phyloP scores from a whole-genome alignment of 2,113 vertebrate species.

The Platysternon megacephalum region DNA sequence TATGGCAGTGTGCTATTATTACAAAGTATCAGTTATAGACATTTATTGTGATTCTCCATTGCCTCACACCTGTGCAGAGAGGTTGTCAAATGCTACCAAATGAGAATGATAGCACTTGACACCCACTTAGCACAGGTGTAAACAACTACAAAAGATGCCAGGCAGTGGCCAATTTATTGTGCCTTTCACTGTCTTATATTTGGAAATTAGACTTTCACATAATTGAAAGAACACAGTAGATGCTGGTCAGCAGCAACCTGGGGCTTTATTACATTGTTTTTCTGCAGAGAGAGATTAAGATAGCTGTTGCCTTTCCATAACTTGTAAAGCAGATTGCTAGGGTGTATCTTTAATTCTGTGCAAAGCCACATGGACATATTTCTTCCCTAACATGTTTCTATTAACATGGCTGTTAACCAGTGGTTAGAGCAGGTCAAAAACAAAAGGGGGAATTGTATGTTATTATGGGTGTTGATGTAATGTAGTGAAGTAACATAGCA shows the following conservation, averaged over 20 bases:
- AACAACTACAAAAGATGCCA: not conserved
- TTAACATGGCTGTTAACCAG: not conserved
- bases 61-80: not conserved
- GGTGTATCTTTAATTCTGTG: not conserved
- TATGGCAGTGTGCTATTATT: not conserved
- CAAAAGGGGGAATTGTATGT: not conserved
- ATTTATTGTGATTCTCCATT: not conserved
- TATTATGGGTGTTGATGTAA: not conserved
- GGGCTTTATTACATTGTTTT: not conserved
- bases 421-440: not conserved
- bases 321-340: not conserved
- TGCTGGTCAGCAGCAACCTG: not conserved
- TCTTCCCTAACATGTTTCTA: not conserved
- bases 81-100: not conserved
- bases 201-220: not conserved
- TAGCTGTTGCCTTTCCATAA: not conserved
- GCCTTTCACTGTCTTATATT: not conserved
- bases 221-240: not conserved
- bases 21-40: not conserved
- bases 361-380: not conserved
- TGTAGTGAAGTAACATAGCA: not conserved
- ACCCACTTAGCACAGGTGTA: not conserved
- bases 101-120: not conserved
- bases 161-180: not conserved
- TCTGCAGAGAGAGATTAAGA: not conserved